Base-by-base conservation (phyloP, 2,797 vertebrate genomes). In the Brotula barbata region DNA sequence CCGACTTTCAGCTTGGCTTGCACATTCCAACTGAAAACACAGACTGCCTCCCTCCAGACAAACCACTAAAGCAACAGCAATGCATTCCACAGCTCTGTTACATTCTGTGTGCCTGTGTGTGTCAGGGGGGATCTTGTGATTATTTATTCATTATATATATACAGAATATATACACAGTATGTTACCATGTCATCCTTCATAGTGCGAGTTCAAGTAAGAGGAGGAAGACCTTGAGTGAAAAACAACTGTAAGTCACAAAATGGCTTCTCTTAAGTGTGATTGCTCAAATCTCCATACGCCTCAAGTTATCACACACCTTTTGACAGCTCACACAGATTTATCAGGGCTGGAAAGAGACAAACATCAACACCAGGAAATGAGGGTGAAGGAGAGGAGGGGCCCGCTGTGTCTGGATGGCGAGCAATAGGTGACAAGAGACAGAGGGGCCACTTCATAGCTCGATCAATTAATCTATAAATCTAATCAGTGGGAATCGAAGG, bases 391-490 rank as follows among this genome's bases (percentile, higher is more conserved):
- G 33, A 28, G 1, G 55, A 45, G 46, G 28, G 16, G 34, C 17
- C 10, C 43, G 19, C n/a, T 43, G 60, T 28, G 47, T 76, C 56
- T 75, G 48, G 21, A 53, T 34, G 45, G 47, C 68, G 48, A 82
- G 56, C 44, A 63, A 68, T 70, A 65, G 42, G 25, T 61, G 79
- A 85, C 70, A 61, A 61, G 62, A 77, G 73, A 77, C 67, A 1
- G 44, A 76, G 68, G 51, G 54, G 52, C 54, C 72, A 83, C 78
- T 83, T 87, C 76, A 84, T 81, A 73, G 55, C 78, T 62, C 5
- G 16, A 86, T 86, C 85, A 81, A 88, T 86, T 56, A 77, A 88
- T 88, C 87, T 75, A 85, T 82, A 78, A 80, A 84, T 87, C 72
- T 85, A 88, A 89, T 86, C 77, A 86, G 78, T 14, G 46, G 58